Evolutionary conservation across 1,140 invertebrate species (phyloP), one percentile per base, ranked within the genome.

Genomic region (Trichogramma pretiosum): DNA sequence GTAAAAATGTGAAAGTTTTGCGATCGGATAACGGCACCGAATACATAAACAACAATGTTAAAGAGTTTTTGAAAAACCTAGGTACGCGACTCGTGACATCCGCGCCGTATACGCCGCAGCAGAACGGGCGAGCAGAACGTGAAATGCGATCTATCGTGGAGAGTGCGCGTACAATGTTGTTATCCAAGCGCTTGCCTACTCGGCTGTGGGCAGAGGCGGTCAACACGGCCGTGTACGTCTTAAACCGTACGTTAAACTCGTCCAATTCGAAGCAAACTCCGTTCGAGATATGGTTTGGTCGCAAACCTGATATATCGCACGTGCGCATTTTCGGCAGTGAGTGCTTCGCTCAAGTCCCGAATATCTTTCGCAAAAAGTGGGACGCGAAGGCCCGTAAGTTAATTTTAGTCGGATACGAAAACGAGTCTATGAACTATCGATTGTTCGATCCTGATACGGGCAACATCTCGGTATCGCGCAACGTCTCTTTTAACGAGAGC

Each of bases 91-190:
- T 50, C 13, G 50, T 51, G 14, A 56, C 45, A 52, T 62, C 50
- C 10, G 54, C 60, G 21, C 54, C 56, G 3, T 65, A 70, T 50
- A 65, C 62, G 4, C 65, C 65, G 4, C 53, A 73, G 46, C 64
- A 70, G 53, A 72, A 70, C 40, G 64, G 64, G 10, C 48, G 59
- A 13, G 56, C 58, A 17, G 64, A 72, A 50, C 37, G 62, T 23
- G 61, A 62, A 23, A 69, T 71, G 54, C 35, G 66, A 16, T 21
- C 49, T 3, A 52, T 55, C n/a, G n/a, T n/a, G n/a, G n/a, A n/a
- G n/a, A n/a, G n/a, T n/a, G n/a, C n/a, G n/a, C n/a, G n/a, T n/a
- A n/a, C n/a, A n/a, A n/a, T n/a, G n/a, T n/a, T n/a, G n/a, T n/a
- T n/a, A n/a, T n/a, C n/a, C n/a, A n/a, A n/a, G n/a, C n/a, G n/a